These are phyloP conservation scores for Drosophila neonasuta DNA, from an alignment of 2,888 invertebrate species.

Conservation along the genomic window DNA sequence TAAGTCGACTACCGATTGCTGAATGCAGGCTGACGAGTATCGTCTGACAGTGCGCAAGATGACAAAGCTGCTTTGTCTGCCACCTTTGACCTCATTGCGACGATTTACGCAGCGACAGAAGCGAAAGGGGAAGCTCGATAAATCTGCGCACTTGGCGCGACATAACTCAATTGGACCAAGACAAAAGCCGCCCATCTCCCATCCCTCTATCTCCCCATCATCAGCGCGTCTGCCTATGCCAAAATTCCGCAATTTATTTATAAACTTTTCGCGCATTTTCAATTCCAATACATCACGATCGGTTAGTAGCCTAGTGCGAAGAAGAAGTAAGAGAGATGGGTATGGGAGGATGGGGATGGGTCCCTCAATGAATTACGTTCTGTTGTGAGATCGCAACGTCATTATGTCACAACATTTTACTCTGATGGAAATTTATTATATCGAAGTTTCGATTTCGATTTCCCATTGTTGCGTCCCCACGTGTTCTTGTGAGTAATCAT, in stretches of 20 bases:
- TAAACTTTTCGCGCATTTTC: conserved; percentile 66
- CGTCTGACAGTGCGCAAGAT: conserved; percentile 60
- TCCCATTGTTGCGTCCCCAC: conserved; percentile 26
- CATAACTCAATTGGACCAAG: conserved; percentile 82
- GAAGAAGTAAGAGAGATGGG: background rate
- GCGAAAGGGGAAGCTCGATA: conserved; percentile 52
- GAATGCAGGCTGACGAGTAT: background rate
- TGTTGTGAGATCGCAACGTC: conserved; percentile 59
- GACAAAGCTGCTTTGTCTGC: conserved; percentile 81
- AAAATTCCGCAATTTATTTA: conserved; percentile 73
- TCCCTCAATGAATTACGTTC: conserved; percentile 60
- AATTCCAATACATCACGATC: conserved; percentile 42
- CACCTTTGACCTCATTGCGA: conserved; percentile 79
- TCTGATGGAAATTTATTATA: conserved; percentile 76
- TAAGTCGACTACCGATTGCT: conserved; percentile 56
- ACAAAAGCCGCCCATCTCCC: conserved; percentile 71
- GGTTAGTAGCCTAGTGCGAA: background rate
- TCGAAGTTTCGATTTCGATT: conserved; percentile 23
- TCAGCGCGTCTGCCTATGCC: conserved; percentile 56
- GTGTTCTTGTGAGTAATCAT: conserved; percentile 50
- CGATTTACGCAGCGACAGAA: conserved; percentile 53
- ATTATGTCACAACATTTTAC: conserved; percentile 78
- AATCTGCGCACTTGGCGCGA: conserved; percentile 66
- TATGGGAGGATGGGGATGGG: conserved; percentile 1
- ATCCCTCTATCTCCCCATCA: conserved; percentile 1